phyloP scores from a whole-genome alignment of 1,140 invertebrate species.

The Drosophila tani region DNA sequence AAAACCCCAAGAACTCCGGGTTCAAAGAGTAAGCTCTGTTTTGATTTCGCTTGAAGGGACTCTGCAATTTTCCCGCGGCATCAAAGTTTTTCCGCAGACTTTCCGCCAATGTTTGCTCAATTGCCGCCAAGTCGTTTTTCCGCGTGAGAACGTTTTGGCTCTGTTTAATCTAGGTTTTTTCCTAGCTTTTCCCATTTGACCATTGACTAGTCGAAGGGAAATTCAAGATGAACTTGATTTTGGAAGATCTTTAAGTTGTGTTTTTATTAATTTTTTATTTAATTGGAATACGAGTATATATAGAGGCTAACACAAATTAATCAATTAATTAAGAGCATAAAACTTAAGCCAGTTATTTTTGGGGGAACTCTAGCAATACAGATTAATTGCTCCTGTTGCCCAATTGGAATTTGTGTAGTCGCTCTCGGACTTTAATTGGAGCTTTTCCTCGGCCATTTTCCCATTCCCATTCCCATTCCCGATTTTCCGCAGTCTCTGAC shows the following conservation, averaged over 20 bases:
- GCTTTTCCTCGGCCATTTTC: neutral
- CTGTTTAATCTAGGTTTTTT: slow-evolving; percentile 21
- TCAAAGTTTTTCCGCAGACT: slow-evolving; percentile 6
- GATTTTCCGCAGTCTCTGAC: neutral
- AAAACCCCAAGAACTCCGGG: neutral
- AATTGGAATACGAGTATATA: too few species aligned
- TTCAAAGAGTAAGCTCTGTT: neutral
- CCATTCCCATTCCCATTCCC: neutral
- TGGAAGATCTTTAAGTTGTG: neutral
- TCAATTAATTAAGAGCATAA: neutral
- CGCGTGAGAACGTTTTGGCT: slow-evolving; percentile 23
- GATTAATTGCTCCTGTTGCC: slow-evolving; percentile 13
- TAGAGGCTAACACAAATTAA: neutral
- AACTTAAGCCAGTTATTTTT: neutral
- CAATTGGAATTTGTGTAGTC: slow-evolving; percentile 23
- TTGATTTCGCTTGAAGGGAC: slow-evolving; percentile 14
- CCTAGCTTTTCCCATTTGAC: slow-evolving; percentile 4
- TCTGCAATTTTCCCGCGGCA: neutral
- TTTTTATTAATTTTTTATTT: too few species aligned
- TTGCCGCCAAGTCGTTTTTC: slow-evolving; percentile 40
- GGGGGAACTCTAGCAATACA: neutral
- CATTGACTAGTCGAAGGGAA: neutral
- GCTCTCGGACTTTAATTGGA: slow-evolving; percentile 6
- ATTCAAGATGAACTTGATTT: too few species aligned
- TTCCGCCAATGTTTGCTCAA: slow-evolving; percentile 15